Evolutionary conservation across 2,113 vertebrate genomes (phyloP).

Genomic region (Charina bottae): DNA sequence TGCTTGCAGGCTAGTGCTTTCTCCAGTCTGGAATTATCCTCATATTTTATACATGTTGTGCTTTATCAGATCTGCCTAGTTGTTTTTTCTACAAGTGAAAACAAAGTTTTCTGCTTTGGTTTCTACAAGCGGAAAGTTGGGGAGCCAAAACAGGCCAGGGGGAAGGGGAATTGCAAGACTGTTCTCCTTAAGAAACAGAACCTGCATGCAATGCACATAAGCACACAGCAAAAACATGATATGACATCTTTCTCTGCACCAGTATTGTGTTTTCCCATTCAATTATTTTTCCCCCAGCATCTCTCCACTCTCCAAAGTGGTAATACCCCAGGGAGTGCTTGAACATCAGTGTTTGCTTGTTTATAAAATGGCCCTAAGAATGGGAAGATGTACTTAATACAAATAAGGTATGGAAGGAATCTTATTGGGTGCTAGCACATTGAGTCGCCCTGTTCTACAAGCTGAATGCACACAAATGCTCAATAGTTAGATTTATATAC

Average conservation of each 20-base stretch:
- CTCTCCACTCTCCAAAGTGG: background rate
- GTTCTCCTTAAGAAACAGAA: background rate
- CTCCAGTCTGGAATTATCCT: conserved; percentile 2
- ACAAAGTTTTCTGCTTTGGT: background rate
- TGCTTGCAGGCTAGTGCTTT: background rate
- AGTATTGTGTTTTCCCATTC: background rate
- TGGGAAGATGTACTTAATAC: background rate
- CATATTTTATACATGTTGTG: conserved; percentile 12
- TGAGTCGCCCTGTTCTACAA: background rate
- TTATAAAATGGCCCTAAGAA: background rate
- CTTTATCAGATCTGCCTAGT: conserved; percentile 10
- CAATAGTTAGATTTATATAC: background rate
- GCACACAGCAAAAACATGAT: background rate
- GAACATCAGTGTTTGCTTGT: background rate
- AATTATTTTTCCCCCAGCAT: background rate
- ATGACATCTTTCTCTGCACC: background rate
- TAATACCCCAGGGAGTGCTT: background rate
- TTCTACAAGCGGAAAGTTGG: background rate
- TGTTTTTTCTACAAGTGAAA: background rate
- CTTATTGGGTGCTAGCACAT: background rate
- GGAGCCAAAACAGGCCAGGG: background rate
- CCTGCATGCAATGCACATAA: background rate
- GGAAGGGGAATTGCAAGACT: background rate
- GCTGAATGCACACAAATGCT: background rate
- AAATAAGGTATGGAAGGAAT: background rate